These are phyloP conservation scores for Tinea semifulvella DNA, from an alignment of 2,888 invertebrate genomes.

Conservation along the genomic window DNA sequence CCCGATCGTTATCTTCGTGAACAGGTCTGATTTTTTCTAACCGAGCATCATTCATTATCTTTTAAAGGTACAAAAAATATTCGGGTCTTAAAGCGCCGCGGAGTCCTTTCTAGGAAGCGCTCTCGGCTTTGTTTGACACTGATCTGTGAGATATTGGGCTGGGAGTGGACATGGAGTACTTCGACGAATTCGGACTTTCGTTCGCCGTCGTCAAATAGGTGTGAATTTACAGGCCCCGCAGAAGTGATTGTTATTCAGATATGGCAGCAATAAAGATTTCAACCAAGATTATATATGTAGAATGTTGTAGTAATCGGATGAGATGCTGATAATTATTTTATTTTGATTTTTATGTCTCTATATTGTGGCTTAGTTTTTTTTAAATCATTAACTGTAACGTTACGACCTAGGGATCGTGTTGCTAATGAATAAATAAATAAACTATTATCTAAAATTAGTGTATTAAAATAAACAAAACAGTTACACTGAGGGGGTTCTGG, in stretches of 20 bases:
- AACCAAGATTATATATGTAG: background rate
- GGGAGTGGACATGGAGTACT: conserved; percentile 29
- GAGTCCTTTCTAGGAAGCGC: conserved; percentile 59
- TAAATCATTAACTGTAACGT: no score
- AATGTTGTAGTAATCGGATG: background rate
- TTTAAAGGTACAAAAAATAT: conserved; percentile 54
- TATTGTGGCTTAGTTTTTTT: no score
- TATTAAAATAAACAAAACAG: no score
- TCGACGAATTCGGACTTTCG: conserved; percentile 39
- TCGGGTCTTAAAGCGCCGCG: conserved; percentile 60
- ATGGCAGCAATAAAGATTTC: background rate
- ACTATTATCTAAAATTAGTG: no score
- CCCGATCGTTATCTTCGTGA: conserved; percentile 59
- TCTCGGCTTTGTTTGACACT: conserved; percentile 60
- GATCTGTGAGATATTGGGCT: conserved; percentile 47
- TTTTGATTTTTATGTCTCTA: no score
- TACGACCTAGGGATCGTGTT: no score
- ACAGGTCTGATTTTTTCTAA: conserved; percentile 63
- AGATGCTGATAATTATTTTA: no score
- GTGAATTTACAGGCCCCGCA: conserved; percentile 44
- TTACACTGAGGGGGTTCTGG: no score
- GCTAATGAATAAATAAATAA: no score
- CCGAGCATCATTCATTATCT: conserved; percentile 64
- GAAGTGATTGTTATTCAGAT: conserved; percentile 16
- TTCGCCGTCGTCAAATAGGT: conserved; percentile 40